Base-by-base conservation (phyloP, 2,113 vertebrate species). In the Perccottus glenii region DNA sequence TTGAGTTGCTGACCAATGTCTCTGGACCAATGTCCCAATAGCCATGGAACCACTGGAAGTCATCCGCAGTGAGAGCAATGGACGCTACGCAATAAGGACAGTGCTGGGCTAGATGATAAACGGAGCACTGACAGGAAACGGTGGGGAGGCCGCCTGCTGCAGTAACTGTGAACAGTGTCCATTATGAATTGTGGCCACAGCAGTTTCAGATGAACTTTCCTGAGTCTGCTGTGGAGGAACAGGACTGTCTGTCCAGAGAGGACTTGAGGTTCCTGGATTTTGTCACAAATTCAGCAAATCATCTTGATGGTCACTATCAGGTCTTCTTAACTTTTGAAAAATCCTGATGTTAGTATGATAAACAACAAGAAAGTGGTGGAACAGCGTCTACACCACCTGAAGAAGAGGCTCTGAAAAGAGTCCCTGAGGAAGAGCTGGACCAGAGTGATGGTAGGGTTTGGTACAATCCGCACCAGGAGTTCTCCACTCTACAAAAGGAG, bases 241-340 rank as follows among this genome's bases (percentile, higher is more conserved):
- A 27, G 3, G 19, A 27, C 1, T 1, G 19, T 27, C 19, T 27
- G 19, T 27, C 19, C 19, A 19, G 46, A 16, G 49, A 64, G 4
- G 49, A 64, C 51, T 35, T 52, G 5, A 43, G 11, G 4, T 64
- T 64, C 35, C 5, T 64, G 61, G 61, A 64, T 5, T 14, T 35
- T 3, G 36, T 51, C 12, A 9, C n/a, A 11, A 64, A 27, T 2
- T 52, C 61, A 12, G 48, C 4, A 14, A 43, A 43, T 12, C 36
- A 52, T 0, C 3, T 44, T 7, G 5, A 35, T 9, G 49, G 50
- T 3, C 62, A 53, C n/a, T 65, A 65, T 1, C 15, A 64, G 11
- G 43, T 51, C 5, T 4, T 1, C 5, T 42, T 38, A n/a, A 42
- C 48, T 6, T 36, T 9, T 43, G 10, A 43, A 27, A 12, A 33